A percentile compares a stretch with the other conserved stretches of the same genome.
phyloP scores from a whole-genome alignment of 2,797 vertebrate genomes.

The Moxostoma hubbsi region DNA sequence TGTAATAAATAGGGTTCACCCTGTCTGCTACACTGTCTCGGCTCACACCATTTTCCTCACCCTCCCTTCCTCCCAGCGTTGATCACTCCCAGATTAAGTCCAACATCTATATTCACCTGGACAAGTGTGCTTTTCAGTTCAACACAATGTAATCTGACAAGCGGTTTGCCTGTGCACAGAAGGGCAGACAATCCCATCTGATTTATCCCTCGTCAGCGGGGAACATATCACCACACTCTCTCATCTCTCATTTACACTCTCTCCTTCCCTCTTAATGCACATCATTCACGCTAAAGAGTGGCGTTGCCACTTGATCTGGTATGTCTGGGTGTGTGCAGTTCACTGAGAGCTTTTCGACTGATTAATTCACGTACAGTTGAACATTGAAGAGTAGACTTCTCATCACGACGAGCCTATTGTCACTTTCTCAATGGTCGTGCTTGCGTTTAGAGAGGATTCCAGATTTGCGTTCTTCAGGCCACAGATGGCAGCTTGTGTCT shows the following conservation, averaged over 20 bases:
- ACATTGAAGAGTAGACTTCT: slow-evolving; percentile 58
- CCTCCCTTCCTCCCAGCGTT: slow-evolving; percentile 34
- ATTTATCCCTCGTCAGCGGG: slow-evolving; percentile 56
- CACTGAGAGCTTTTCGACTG: slow-evolving; percentile 50
- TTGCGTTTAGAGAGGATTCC: slow-evolving; percentile 18
- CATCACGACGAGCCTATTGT: slow-evolving; percentile 35
- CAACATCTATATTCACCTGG: slow-evolving; percentile 64
- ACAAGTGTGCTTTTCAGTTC: slow-evolving; percentile 58
- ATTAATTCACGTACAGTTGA: slow-evolving; percentile 65
- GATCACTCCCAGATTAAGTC: slow-evolving; percentile 49
- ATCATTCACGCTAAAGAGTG: slow-evolving; percentile 31
- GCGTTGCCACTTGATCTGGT: slow-evolving; percentile 59
- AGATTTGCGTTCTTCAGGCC: slow-evolving; percentile 35
- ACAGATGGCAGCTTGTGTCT: slow-evolving; percentile 23
- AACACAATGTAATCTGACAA: slow-evolving; percentile 63
- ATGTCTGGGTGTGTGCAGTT: slow-evolving; percentile 12
- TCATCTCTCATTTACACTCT: slow-evolving; percentile 34
- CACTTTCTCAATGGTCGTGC: slow-evolving; percentile 25
- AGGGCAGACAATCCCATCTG: slow-evolving; percentile 59
- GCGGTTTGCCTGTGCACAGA: slow-evolving; percentile 44
- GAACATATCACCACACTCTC: slow-evolving; percentile 30
- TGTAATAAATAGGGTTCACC: slow-evolving; percentile 75
- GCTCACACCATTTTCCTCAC: slow-evolving; percentile 52
- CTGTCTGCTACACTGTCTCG: slow-evolving; percentile 56
- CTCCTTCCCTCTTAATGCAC: slow-evolving; percentile 26